Conservation (phyloP, 2,888 invertebrate genomes). For the Meteorus colon region DNA sequence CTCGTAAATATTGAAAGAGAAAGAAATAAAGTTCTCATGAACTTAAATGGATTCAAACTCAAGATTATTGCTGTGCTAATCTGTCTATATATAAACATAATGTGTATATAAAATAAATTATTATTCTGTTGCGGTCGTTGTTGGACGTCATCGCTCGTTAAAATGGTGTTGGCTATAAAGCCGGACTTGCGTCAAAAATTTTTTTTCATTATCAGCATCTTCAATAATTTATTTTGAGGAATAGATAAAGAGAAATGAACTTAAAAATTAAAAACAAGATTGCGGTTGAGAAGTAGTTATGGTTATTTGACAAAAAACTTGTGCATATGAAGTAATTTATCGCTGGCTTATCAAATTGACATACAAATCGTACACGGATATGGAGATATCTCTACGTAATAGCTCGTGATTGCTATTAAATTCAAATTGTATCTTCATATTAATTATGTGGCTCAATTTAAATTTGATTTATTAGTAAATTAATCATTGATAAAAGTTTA, state of each 20-base stretch:
- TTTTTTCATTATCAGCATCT: neutral
- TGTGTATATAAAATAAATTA: constrained; percentile 5
- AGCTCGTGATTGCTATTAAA: neutral
- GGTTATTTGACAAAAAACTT: neutral
- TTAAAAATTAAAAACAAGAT: neutral
- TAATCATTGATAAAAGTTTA: neutral
- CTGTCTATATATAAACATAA: neutral
- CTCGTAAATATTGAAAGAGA: neutral
- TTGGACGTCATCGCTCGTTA: neutral
- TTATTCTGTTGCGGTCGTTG: neutral
- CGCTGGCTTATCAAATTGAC: neutral
- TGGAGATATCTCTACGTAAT: neutral
- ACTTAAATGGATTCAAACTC: neutral
- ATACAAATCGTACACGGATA: neutral
- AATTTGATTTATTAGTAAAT: neutral
- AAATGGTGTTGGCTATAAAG: neutral
- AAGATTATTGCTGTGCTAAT: neutral
- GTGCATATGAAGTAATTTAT: neutral
- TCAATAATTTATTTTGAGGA: neutral
- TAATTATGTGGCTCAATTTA: neutral
- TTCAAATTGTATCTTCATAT: neutral
- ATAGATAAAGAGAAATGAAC: neutral
- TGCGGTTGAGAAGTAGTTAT: neutral
- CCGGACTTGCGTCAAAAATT: neutral
- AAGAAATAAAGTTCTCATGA: neutral